Evolutionary conservation across 2,113 vertebrate species (phyloP), one percentile per base, ranked within the genome.

Genomic region (Oncorhynchus kisutch): DNA sequence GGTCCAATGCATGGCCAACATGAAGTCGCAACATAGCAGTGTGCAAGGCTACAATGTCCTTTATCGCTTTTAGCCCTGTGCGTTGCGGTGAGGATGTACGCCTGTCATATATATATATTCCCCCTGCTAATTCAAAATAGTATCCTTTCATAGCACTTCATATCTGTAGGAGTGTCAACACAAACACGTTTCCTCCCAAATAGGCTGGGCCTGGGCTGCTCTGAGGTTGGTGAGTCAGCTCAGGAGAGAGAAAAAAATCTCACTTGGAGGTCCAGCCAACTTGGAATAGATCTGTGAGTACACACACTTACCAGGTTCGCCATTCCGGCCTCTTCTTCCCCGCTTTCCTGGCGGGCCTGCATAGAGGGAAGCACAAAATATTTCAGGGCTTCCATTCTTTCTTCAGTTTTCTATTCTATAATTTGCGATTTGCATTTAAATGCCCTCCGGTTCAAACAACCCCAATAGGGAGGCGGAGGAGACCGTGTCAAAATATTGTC

Each of bases 271-370:
- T 82, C 75, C 72, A 68, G 71, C 73, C 31, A 76, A 78, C 74
- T 76, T 29, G 68, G 70, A 84, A 79, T 31, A 7, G 14, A 60
- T 27, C 48, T 16, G 67, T 16, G 29, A 68, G 29, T 68, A 77
- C 1, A 70, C 74, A 77, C 25, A 94, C 96, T 93, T 93, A 99
- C 98, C 97, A 68, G 95, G 94, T 88, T 98, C 96, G 92, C 98
- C 98, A 92, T 97, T 95, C 89, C 96, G 95, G 82, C 98, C 98
- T 82, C 96, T 92, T 92, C 97, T 97, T 89, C 98, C 98, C 89
- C 97, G 93, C 91, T 99, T 99, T 77, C 98, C 98, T 1, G 96
- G 96, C 92, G 97, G 97, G 87, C 98, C 98, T 99, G 90, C 67
- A 87, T 72, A 86, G 82, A 86, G 83, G 74, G 74, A 71, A 82